Evolutionary conservation across 2,113 vertebrate species (phyloP), one percentile per base, ranked within the genome.

Genomic region (Hypomesus transpacificus): DNA sequence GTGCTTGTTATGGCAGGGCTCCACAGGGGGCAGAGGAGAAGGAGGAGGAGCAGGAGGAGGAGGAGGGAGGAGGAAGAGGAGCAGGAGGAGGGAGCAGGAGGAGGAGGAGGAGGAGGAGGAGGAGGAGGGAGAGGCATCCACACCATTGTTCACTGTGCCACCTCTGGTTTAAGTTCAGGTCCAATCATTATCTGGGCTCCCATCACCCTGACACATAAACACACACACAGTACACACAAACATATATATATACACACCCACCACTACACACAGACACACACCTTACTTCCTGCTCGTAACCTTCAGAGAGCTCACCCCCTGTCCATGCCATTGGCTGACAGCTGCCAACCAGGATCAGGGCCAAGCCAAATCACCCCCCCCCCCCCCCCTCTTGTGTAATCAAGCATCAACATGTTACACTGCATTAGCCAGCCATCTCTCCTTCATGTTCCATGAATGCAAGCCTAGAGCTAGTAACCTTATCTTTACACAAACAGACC

Each of bases 381-480:
- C 66, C 22, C 24, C 24, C 17, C 16, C 54, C 11, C 9, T 17
- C 67, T 87, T 87, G 77, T 82, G 85, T 80, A 87, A 86, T 75
- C 60, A 2, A 18, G 69, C 56, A 81, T 86, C 65, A 80, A 82
- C 78, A 80, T 63, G 84, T 87, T 73, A 84, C 28, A 21, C 59
- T 77, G 70, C 75, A n/a, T 50, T 70, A 75, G 68, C 63, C 76
- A 76, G 65, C 78, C 60, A 78, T 85, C 75, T 51, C 62, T 68
- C 63, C 68, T 77, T 69, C 57, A 66, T 79, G 79, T 87, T 85
- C 81, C 74, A 64, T 58, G 69, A 74, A 76, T 50, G 80, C 64
- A 0, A 24, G 52, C 70, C 79, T 24, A 17, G 69, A 39, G 71
- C 21, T 59, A 63, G 89, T 84, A 88, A 91, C 84, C 59, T 61